Base-by-base conservation (phyloP, 2,113 vertebrate genomes). In the Cyprinodon variegatus region DNA sequence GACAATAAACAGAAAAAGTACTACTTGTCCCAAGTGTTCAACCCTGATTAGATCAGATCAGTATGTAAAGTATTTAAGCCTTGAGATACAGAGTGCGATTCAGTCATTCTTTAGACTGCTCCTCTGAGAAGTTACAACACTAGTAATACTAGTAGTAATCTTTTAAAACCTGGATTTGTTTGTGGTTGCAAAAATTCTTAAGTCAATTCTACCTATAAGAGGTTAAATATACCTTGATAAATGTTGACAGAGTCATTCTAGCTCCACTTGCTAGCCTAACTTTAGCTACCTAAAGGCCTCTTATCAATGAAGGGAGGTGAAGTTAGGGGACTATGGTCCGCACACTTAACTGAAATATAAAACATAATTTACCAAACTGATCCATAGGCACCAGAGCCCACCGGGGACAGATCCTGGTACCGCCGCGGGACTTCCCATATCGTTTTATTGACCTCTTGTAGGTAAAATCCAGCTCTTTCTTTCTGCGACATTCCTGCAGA, bases 361-460 rank as follows among this genome's bases (percentile, higher is more conserved):
- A 20, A 75, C 61, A 59, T 46, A 1, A 82, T 74, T 96, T 92
- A 99, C 98, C 98, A 97, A 37, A 99, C 98, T 0, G 98, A 96
- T 90, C 98, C 98, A 76, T 99, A 99, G 77, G 98, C 97, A 14
- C 98, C 98, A 1, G 98, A 99, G 45, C 98, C 97, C 59, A 99
- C 97, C 0, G 97, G 96, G 57, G 95, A 95, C 68, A 99, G 93
- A 87, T 89, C 96, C 90, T 97, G 95, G 90, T 99, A 99, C 10
- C 96, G 94, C 74, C 96, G 94, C 17, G 97, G 97, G 67, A 97
- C 97, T 94, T 98, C 97, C 98, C 98, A 99, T 82, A 97, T 94
- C 0, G 97, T 97, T 92, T 99, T 99, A 92, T 98, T 99, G 83
- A 99, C 95, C 90, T 99, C 98, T 90, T 98, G 96, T 45, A 95